Base-by-base conservation (phyloP, 2,797 vertebrate species). In the Lepus townsendii region DNA sequence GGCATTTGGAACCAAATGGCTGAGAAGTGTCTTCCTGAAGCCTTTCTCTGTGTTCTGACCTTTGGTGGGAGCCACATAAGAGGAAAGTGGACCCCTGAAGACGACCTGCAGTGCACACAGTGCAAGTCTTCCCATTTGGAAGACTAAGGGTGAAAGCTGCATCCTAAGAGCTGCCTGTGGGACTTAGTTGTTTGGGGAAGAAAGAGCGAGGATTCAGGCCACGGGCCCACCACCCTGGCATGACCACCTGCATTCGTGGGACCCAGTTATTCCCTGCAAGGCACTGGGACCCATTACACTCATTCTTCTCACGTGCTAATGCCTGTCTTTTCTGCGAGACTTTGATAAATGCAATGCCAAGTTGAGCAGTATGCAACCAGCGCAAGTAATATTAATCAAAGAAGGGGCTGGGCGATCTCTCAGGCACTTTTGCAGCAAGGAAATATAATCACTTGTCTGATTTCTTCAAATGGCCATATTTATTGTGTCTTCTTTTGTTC, bases 301-400 rank as follows among this genome's bases (percentile, higher is more conserved):
- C 79, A 93, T 93, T 96, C 91, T 95, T 97, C 95, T 63, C 95
- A 68, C 24, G 47, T 13, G 84, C 97, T 76, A 86, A 98, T 95
- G 96, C 97, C 97, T 98, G 96, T 97, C 97, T 98, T 96, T 97
- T 71, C 95, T 14, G 75, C 97, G 91, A 98, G 98, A 98, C 98
- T 97, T 98, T 98, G 98, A 98, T 98, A 97, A 98, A 98, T 98
- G 95, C 60, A 96, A 96, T 85, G 96, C 94, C 97, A 97, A 71
- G 97, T 96, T 98, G 97, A 97, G 96, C 91, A 87, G 87, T 97
- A 93, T 96, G 93, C 32, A 96, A 86, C 26, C 54, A 83, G 90
- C 16, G 5, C 57, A 7, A 88, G 93, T 83, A 89, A 96, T 93
- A 91, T 92, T 98, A 97, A 97, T 97, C 96, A 97, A 90, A 97